phyloP scores from a whole-genome alignment of 2,797 vertebrate genomes.

The Podarcis lilfordi region DNA sequence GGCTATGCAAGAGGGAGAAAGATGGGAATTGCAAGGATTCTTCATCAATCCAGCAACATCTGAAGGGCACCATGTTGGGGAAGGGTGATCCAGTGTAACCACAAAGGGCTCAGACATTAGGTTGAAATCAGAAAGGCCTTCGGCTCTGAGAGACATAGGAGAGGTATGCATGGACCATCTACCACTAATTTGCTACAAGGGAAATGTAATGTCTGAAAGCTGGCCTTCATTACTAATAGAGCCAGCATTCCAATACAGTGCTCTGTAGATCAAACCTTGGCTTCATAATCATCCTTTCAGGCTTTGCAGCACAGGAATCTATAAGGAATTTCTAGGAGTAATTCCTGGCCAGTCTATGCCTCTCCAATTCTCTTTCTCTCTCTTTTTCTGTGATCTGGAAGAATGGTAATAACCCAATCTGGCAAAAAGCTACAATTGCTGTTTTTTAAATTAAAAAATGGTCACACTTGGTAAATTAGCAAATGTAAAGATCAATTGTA shows the following conservation, averaged over 20 bases:
- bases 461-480: constrained; percentile 18
- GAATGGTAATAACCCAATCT: constrained; percentile 30
- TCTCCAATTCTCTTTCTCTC: constrained; percentile 1
- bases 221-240: background rate
- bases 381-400: constrained; percentile 13
- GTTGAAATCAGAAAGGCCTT: background rate
- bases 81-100: background rate
- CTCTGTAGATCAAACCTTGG: constrained; percentile 14
- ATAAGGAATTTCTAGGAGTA: constrained; percentile 11
- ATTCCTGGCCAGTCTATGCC: background rate
- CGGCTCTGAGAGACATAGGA: background rate
- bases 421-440: background rate
- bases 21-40: too few relatives aligned
- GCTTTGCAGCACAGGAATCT: constrained; percentile 1
- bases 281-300: constrained; percentile 12
- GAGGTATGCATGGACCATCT: background rate
- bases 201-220: background rate
- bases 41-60: too few relatives aligned
- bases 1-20: too few relatives aligned
- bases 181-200: constrained; percentile 15
- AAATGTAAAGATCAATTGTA: constrained; percentile 42
- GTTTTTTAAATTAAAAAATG: constrained; percentile 8
- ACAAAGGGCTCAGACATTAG: background rate
- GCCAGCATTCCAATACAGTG: constrained; percentile 4
- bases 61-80: too few relatives aligned